Evolutionary conservation across 1,140 invertebrate genomes (phyloP).

Genomic region (Diabrotica virgifera): DNA sequence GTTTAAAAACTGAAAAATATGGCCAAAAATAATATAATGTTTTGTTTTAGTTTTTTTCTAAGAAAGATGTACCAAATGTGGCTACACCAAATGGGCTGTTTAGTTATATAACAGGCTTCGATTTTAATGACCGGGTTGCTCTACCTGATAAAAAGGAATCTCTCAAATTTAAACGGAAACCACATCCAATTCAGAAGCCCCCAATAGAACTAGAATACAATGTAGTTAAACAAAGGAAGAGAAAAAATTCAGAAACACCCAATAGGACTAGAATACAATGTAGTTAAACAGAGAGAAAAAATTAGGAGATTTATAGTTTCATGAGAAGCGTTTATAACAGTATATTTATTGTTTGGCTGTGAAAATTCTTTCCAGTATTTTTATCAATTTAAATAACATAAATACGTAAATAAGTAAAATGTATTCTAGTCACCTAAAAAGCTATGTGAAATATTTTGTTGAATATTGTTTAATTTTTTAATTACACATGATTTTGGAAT

Average conservation of each 20-base stretch:
- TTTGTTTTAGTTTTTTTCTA: not conserved
- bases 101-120: not conserved
- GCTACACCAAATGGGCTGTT: not conserved
- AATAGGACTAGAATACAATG: not conserved
- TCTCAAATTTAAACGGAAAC: not conserved
- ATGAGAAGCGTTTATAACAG: not conserved
- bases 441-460: too few relatives aligned
- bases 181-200: not conserved
- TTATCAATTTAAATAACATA: too few relatives aligned
- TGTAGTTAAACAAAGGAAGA: not conserved
- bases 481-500: too few relatives aligned
- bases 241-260: not conserved
- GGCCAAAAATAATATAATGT: not conserved
- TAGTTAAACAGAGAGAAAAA: not conserved
- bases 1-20: not conserved
- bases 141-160: not conserved
- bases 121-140: not conserved
- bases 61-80: not conserved
- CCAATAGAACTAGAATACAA: not conserved
- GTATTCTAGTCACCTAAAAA: not conserved
- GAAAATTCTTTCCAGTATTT: too few relatives aligned
- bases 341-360: not conserved
- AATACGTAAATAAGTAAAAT: too few relatives aligned
- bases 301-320: not conserved
- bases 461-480: too few relatives aligned